These are phyloP conservation scores for Coptotermes formosanus DNA, from an alignment of 1,140 invertebrate genomes.

Conservation along the genomic window DNA sequence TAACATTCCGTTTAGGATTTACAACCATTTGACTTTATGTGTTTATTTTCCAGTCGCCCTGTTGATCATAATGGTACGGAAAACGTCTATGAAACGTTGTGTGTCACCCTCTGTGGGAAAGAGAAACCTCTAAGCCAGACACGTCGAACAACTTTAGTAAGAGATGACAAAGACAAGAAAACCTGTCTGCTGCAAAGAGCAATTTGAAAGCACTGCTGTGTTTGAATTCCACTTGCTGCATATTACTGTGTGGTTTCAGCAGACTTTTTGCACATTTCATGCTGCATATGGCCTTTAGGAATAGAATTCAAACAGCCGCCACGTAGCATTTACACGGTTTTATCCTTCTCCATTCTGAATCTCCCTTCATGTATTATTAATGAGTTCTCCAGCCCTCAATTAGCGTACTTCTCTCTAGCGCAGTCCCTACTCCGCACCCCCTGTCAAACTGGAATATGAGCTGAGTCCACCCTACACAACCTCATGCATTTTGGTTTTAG, in stretches of 20 bases:
- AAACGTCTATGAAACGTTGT: too few species aligned
- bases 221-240: neutral
- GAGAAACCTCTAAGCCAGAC: too few species aligned
- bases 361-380: slow-evolving; percentile 15
- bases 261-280: neutral
- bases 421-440: neutral
- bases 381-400: neutral
- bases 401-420: neutral
- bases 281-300: neutral
- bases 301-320: neutral
- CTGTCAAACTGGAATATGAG: neutral
- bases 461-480: neutral
- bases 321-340: neutral
- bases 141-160: too few species aligned
- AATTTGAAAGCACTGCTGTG: neutral
- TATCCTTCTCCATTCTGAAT: slow-evolving; percentile 10
- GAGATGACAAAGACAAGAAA: too few species aligned
- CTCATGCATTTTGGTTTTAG: neutral
- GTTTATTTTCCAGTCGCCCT: too few species aligned
- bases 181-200: neutral
- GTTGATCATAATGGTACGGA: too few species aligned
- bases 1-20: too few species aligned
- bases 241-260: neutral
- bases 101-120: too few species aligned
- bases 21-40: too few species aligned